Conservation (phyloP, 1,140 invertebrate species). For the Aphis gossypii region DNA sequence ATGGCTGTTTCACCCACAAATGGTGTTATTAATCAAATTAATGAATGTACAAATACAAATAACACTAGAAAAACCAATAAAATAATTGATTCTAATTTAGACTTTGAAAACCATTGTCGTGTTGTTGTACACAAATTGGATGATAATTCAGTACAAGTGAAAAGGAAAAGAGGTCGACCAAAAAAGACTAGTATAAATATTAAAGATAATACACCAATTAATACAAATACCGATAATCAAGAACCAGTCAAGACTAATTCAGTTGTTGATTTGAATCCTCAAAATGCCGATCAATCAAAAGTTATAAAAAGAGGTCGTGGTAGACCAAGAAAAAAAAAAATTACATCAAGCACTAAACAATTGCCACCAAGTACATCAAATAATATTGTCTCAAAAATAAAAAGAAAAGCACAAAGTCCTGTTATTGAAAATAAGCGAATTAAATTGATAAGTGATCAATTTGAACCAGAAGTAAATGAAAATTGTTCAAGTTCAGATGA, state of each 20-base stretch:
- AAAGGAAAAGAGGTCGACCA: constrained; percentile 40
- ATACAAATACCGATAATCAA: neutral
- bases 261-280: neutral
- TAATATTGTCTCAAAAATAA: neutral
- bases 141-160: neutral
- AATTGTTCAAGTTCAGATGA: too few species aligned
- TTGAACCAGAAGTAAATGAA: neutral
- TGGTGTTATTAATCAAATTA: neutral
- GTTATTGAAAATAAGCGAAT: neutral
- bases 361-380: neutral
- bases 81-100: neutral
- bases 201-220: neutral
- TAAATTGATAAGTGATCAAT: neutral
- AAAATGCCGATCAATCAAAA: neutral
- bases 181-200: neutral
- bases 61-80: neutral
- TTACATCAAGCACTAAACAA: neutral
- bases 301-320: constrained; percentile 25
- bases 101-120: neutral
- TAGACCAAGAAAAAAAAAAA: constrained; percentile 14
- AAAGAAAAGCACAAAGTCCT: neutral
- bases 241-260: neutral
- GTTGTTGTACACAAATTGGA: neutral
- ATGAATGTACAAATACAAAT: neutral
- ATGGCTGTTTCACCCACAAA: neutral